Base-by-base conservation (phyloP, 2,113 vertebrate species). In the Heptranchias perlo region DNA sequence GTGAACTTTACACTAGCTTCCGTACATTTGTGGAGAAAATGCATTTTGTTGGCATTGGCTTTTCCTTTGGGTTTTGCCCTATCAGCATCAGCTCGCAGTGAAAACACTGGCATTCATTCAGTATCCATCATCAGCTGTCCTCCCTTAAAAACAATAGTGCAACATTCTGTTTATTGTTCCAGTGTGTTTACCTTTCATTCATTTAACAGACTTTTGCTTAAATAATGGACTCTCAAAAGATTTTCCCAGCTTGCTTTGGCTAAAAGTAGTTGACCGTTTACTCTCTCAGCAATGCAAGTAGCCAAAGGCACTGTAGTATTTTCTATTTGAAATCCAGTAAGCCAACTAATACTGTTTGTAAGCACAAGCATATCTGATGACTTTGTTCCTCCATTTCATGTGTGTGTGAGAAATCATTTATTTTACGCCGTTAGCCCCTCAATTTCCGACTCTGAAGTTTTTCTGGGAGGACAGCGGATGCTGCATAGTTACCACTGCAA, bases 11-110 rank as follows among this genome's bases (percentile, higher is more conserved):
- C 18, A 69, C 13, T 18, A 69, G 47, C 64, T 69, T 47, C 23
- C 35, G 6, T 67, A 28, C 92, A 13, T 69, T 95, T 69, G 47
- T 31, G 28, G 65, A 49, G 62, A 95, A 89, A 95, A 52, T 95
- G 11, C 44, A 52, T 95, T 69, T 95, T 18, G 65, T 95, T 95
- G 94, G 64, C 13, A 25, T 52, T 69, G 28, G 47, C 65, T 49
- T 69, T 73, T 35, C 94, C 94, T 73, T 69, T 95, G 65, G 94
- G 62, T 14, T 95, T 95, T 69, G 65, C 65, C 65, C 94, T 35
- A 69, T 16, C 21, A 31, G 39, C 64, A 49, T 67, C 25, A 95
- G 28, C 23, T 67, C 31, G 28, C 47, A 52, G 62, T 52, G 64
- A 93, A 92, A 82, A 39, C n/a, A 62, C 89, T 69, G 21, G 44